Conservation (phyloP, 2,113 vertebrate species). For the Nesoenas mayeri region DNA sequence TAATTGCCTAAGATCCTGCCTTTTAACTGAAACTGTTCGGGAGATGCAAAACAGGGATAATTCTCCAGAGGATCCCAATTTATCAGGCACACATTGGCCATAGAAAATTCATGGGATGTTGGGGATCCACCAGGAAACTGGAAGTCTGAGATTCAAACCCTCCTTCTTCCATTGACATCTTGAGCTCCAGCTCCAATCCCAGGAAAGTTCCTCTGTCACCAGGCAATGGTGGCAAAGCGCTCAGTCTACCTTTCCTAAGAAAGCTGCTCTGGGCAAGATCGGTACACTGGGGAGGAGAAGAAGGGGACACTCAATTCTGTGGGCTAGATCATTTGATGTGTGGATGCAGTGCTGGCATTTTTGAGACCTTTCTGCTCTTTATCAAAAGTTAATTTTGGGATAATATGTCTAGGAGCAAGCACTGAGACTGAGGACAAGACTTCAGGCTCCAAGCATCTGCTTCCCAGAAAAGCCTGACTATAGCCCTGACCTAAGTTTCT, state of each 20-base stretch:
- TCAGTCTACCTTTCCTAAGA: neutral
- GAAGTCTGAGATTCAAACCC: neutral
- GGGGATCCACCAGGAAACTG: neutral
- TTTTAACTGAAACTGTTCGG: conserved; percentile 17
- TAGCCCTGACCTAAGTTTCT: neutral
- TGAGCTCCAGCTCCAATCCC: neutral
- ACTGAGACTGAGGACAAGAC: neutral
- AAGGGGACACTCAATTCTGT: neutral
- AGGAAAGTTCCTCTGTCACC: neutral
- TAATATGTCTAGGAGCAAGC: neutral
- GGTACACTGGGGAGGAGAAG: neutral
- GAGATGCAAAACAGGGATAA: conserved; percentile 33
- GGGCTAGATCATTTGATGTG: neutral
- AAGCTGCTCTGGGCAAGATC: neutral
- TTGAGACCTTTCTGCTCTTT: neutral
- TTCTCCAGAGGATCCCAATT: neutral
- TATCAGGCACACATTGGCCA: neutral
- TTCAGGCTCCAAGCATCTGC: neutral
- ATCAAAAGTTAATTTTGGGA: neutral
- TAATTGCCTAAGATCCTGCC: conserved; percentile 16
- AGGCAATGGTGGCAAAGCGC: neutral
- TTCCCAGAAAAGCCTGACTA: neutral
- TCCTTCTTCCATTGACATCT: neutral
- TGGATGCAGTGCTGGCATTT: neutral
- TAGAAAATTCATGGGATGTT: neutral